Evolutionary conservation across 2,113 vertebrate genomes (phyloP).

Genomic region (Vulpes vulpes): DNA sequence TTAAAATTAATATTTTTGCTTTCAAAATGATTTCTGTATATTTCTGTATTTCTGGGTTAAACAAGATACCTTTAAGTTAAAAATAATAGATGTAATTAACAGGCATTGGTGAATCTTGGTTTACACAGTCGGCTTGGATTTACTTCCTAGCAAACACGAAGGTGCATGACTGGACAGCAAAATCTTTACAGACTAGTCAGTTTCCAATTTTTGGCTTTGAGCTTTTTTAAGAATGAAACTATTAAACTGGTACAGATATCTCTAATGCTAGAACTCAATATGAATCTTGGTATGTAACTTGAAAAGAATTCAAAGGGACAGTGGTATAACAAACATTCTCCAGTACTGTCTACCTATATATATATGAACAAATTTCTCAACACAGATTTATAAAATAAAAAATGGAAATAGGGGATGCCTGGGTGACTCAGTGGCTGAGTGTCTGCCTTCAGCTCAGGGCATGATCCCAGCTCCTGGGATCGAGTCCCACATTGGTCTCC

Average conservation of each 20-base stretch:
- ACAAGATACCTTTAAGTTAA: conserved; percentile 4
- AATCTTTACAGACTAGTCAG: not conserved
- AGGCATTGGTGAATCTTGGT: not conserved
- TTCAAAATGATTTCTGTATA: not conserved
- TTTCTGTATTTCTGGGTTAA: conserved; percentile 48
- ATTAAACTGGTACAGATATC: conserved; percentile 17
- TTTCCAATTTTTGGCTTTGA: conserved; percentile 7
- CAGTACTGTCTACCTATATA: not conserved
- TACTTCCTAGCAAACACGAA: not conserved
- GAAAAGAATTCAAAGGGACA: not conserved
- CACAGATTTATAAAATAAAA: not conserved
- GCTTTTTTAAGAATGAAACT: not conserved
- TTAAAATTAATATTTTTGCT: conserved; percentile 48
- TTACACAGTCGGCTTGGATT: not conserved
- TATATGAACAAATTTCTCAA: conserved; percentile 20
- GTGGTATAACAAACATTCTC: not conserved
- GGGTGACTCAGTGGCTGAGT: too few relatives aligned
- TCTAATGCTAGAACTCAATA: not conserved
- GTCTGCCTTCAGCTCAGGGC: too few relatives aligned
- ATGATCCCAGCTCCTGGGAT: too few relatives aligned
- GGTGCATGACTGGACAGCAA: not conserved
- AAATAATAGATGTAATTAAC: not conserved
- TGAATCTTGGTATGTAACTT: not conserved
- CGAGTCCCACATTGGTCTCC: too few relatives aligned
- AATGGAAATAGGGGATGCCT: not conserved